Conservation (phyloP, 2,888 invertebrate species). For the Brenthis ino region DNA sequence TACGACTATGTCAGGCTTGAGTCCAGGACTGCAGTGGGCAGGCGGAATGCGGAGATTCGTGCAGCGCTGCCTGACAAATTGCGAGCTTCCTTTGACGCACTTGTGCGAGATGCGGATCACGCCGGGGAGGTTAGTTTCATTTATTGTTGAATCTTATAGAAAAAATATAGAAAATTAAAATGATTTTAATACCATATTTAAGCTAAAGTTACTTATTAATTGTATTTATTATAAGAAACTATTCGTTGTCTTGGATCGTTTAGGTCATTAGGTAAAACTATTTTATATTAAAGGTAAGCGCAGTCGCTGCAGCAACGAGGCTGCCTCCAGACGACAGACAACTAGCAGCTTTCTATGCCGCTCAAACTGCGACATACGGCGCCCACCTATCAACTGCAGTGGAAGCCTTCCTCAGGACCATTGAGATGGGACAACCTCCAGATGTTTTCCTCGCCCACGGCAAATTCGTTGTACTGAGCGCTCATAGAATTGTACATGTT, state of each 20-base stretch:
- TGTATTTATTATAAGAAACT: too few species aligned
- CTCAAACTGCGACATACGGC: slow-evolving; percentile 92
- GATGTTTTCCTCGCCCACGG: slow-evolving; percentile 96
- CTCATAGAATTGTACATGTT: slow-evolving; percentile 96
- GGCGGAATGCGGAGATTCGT: slow-evolving; percentile 88
- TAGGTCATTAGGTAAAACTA: background rate
- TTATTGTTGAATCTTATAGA: background rate
- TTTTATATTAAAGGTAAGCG: slow-evolving; percentile 63
- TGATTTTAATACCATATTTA: background rate
- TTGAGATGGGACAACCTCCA: slow-evolving; percentile 96
- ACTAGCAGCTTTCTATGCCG: slow-evolving; percentile 92
- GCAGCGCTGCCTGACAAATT: slow-evolving; percentile 88
- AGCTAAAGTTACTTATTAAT: too few species aligned
- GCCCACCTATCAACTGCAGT: slow-evolving; percentile 93
- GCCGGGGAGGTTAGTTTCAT: slow-evolving; percentile 69
- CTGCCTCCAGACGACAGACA: slow-evolving; percentile 91
- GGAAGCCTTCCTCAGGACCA: slow-evolving; percentile 94
- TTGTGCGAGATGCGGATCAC: slow-evolving; percentile 88
- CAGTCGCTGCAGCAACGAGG: slow-evolving; percentile 75
- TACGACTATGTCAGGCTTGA: slow-evolving; percentile 95
- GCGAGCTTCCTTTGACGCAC: slow-evolving; percentile 88
- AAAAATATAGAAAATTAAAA: background rate
- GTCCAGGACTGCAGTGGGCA: slow-evolving; percentile 87
- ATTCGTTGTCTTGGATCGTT: too few species aligned
- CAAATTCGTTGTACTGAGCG: slow-evolving; percentile 96